Base-by-base conservation (phyloP, 53 echinoderm and acorn worm species). In the Hippasteria phrygiana region DNA sequence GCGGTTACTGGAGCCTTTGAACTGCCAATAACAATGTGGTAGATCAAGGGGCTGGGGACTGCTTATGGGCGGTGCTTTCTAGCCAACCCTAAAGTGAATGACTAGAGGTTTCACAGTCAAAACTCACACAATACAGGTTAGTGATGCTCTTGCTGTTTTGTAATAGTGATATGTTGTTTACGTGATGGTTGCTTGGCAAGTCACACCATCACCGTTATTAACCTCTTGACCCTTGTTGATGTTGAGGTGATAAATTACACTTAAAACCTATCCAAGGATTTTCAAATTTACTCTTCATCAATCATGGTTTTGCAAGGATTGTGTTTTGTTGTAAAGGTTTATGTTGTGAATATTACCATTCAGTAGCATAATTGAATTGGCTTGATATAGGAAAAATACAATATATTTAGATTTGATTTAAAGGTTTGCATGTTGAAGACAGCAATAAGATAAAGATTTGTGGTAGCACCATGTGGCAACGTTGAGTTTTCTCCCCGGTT, bases 1-100 rank as follows among this genome's bases (percentile, higher is more conserved):
- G 66, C 18, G 66, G 46, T 51, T 76, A 53, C 33, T 51, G 53
- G 33, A 43, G 43, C 46, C 42, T 39, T 42, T 65, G 63, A 43
- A 27, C 64, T 43, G 65, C 47, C 83, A 83, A 65, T 67, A 66
- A 83, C 83, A 83, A 41, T 43, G 45, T 27, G n/a, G 66, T 63
- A 59, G 79, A 38, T 39, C 39, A 71, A 32, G 69, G 62, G 62
- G n/a, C 62, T 33, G 31, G 22, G 73, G 24, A 42, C 26, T 43
- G 16, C 34, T 0, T 22, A 36, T 37, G 39, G 62, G 12, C n/a
- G 55, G 67, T 37, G 83, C 79, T 79, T 59, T 56, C 56, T 1
- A 3, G 56, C 18, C 37, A 59, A 40, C 41, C 41, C 38, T 62
- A 59, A 40, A 41, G 34, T 59, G 33, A 76, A 20, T 76, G 62